Evolutionary conservation across 2,797 vertebrate species (phyloP).

Genomic region (Falco biarmicus): DNA sequence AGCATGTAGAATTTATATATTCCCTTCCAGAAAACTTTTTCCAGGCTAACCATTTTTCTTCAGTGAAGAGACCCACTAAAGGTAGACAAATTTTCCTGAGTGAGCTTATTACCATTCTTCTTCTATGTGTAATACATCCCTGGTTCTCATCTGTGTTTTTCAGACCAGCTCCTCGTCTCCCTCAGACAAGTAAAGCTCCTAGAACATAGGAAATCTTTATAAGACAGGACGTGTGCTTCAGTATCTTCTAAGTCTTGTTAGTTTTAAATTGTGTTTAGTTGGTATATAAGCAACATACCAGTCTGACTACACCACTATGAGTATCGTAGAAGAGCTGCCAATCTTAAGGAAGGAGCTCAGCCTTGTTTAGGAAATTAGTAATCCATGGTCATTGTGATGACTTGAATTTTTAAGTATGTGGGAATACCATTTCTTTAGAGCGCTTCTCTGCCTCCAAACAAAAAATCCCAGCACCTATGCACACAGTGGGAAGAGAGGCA

Average conservation of each 20-base stretch:
- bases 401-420: not conserved
- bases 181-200: not conserved
- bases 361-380: not conserved
- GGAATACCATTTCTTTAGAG: not conserved
- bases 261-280: not conserved
- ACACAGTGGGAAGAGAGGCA: not conserved
- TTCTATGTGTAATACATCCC: not conserved
- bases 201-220: not conserved
- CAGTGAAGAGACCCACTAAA: not conserved
- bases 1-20: not conserved
- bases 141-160: not conserved
- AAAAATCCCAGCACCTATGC: fast-evolving
- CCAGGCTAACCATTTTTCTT: not conserved
- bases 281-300: not conserved
- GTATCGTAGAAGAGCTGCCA: not conserved
- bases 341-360: not conserved
- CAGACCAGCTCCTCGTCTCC: not conserved
- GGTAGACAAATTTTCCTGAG: not conserved
- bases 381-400: not conserved
- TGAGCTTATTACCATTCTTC: not conserved
- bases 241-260: not conserved
- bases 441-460: not conserved
- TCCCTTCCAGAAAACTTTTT: not conserved
- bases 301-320: not conserved
- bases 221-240: not conserved